Evolutionary conservation across 2,797 vertebrate species (phyloP), one percentile per base, ranked within the genome.

Genomic region (Schizopygopsis malacanthus): DNA sequence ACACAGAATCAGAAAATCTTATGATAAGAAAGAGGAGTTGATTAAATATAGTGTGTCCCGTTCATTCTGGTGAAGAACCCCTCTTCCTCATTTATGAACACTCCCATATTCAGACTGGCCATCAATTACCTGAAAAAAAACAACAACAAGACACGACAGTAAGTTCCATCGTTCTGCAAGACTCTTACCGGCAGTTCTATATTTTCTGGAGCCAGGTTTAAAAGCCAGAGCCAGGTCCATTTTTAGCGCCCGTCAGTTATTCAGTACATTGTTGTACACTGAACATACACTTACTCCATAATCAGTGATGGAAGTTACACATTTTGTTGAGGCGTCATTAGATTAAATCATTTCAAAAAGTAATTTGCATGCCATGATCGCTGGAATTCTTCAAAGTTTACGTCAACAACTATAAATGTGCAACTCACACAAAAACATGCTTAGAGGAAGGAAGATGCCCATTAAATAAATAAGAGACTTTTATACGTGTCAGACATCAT

Each of bases 391-490:
- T 72, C 22, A 82, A 59, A 79, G 75, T 71, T 81, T 75, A 41
- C 52, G 3, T 33, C 39, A 25, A 71, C 76, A 80, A 61, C 73
- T 41, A 25, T 41, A 86, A 65, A 71, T 0, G 6, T 59, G 18
- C 33, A 59, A 10, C 7, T 13, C 43, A 47, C 41, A 83, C 69
- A 78, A 67, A 79, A 56, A 39, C 82, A 81, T 61, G 22, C 63
- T 61, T 65, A 25, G 15, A 79, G 56, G 84, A 89, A 86, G 84
- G 86, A 89, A 86, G 84, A 81, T 75, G 6, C 5, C 50, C n/a
- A 33, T 87, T 81, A 67, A 65, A 81, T 43, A 86, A 81, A 87
- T 52, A 69, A 67, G 20, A 77, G 37, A 45, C 16, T 70, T 33
- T 73, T 80, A 73, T 61, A 61, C 69, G 37, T 25, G 41, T 9